These are phyloP conservation scores for Harpegnathos saltator DNA, from an alignment of 1,140 invertebrate genomes.

Conservation along the genomic window DNA sequence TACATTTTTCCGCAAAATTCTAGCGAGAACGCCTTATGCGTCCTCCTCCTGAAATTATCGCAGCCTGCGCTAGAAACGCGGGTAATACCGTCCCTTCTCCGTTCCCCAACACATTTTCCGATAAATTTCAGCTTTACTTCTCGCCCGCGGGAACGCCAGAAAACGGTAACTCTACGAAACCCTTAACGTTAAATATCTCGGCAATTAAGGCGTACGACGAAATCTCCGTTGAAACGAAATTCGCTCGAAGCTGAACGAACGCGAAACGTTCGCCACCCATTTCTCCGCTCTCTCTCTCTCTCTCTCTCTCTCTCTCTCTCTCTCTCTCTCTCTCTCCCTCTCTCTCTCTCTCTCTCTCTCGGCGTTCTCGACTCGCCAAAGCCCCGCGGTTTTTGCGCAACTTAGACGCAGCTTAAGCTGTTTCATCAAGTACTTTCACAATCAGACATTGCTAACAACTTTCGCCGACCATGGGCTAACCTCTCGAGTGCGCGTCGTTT, in stretches of 20 bases:
- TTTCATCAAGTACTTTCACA: slow-evolving; percentile 17
- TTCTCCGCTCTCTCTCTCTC: too few species aligned
- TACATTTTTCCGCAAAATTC: slow-evolving; percentile 44
- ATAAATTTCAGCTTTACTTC: slow-evolving; percentile 10
- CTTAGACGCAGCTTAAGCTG: too few species aligned
- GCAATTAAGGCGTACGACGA: slow-evolving; percentile 1
- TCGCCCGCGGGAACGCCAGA: not conserved
- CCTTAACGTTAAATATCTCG: not conserved
- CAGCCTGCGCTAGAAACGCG: not conserved
- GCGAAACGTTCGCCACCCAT: not conserved
- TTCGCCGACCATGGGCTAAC: slow-evolving; percentile 9
- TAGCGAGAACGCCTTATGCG: not conserved
- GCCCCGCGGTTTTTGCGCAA: not conserved
- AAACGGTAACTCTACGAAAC: not conserved
- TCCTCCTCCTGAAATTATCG: slow-evolving; percentile 29
- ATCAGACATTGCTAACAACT: not conserved
- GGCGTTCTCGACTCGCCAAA: not conserved
- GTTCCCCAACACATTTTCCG: not conserved
- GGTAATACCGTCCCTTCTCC: not conserved
- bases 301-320: too few species aligned
- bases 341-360: too few species aligned
- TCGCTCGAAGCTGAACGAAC: slow-evolving; percentile 9
- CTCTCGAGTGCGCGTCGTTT: not conserved
- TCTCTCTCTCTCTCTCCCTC: too few species aligned
- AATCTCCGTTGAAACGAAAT: not conserved